Conservation (phyloP, 2,113 vertebrate genomes). For the Hyaena hyaena region DNA sequence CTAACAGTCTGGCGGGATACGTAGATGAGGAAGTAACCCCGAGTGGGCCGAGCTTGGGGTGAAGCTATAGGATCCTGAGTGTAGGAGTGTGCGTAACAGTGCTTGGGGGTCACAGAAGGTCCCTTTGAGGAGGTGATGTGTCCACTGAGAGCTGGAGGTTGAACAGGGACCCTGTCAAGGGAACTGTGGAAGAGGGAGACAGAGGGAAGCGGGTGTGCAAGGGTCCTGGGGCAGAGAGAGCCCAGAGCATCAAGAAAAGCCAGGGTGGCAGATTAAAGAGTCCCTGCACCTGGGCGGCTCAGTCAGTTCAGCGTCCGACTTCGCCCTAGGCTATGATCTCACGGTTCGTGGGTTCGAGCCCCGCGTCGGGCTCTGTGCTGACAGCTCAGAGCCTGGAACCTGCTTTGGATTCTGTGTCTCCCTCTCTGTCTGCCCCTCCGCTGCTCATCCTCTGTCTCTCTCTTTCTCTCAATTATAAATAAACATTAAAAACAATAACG, state of each 20-base stretch:
- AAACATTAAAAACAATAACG: too few relatives aligned
- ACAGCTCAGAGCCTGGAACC: too few relatives aligned
- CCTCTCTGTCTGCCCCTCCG: too few relatives aligned
- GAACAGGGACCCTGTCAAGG: neutral
- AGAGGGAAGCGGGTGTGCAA: neutral
- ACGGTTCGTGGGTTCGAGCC: too few relatives aligned
- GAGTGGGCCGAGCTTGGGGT: too few relatives aligned
- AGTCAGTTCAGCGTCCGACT: too few relatives aligned
- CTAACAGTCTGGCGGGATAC: neutral
- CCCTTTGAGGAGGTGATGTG: neutral
- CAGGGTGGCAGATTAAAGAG: neutral
- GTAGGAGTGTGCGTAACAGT: fast-evolving
- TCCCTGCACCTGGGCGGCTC: too few relatives aligned
- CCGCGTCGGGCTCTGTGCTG: too few relatives aligned
- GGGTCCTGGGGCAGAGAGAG: neutral
- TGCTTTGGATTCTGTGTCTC: too few relatives aligned
- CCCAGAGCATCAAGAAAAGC: neutral
- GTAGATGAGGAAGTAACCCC: neutral
- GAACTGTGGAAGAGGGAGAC: neutral
- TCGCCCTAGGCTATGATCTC: too few relatives aligned
- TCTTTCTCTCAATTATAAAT: too few relatives aligned
- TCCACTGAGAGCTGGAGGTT: neutral
- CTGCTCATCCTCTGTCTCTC: too few relatives aligned
- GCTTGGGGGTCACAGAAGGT: neutral
- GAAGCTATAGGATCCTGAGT: fast-evolving